Conservation (phyloP, 1,140 invertebrate genomes). For the Cotesia vestalis region DNA sequence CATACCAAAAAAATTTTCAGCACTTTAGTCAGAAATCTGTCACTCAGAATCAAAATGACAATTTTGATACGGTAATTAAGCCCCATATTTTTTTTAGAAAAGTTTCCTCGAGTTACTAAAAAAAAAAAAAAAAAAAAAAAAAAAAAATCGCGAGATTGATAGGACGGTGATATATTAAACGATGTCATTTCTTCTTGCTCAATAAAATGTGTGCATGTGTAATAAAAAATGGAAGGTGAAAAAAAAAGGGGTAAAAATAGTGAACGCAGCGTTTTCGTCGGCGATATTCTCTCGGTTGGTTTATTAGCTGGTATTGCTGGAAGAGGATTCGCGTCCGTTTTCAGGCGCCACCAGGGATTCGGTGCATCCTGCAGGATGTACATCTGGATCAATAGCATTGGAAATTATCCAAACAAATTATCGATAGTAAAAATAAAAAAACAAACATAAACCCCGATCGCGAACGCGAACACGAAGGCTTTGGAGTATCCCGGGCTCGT, state of each 20-base stretch:
- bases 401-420: conserved; percentile 69
- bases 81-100: no score
- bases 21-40: no score
- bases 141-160: no score
- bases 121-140: no score
- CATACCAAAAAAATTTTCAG: no score
- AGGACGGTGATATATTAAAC: neutral
- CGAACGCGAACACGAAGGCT: neutral
- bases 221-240: no score
- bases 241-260: conserved; percentile 9
- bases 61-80: no score
- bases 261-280: conserved; percentile 63
- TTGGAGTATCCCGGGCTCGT: conserved; percentile 49
- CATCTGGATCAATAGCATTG: conserved; percentile 67
- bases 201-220: no score
- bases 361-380: conserved; percentile 63
- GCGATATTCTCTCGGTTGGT: conserved; percentile 48
- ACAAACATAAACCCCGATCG: conserved; percentile 14
- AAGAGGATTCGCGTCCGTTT: conserved; percentile 28
- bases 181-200: no score
- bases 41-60: no score
- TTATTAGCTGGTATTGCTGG: conserved; percentile 20
- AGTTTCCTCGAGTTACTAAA: no score
- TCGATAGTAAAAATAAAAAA: conserved; percentile 62
- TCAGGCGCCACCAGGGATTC: conserved; percentile 55